These are phyloP conservation scores for Allobates femoralis DNA, from an alignment of 2,797 vertebrate genomes.

Conservation along the genomic window DNA sequence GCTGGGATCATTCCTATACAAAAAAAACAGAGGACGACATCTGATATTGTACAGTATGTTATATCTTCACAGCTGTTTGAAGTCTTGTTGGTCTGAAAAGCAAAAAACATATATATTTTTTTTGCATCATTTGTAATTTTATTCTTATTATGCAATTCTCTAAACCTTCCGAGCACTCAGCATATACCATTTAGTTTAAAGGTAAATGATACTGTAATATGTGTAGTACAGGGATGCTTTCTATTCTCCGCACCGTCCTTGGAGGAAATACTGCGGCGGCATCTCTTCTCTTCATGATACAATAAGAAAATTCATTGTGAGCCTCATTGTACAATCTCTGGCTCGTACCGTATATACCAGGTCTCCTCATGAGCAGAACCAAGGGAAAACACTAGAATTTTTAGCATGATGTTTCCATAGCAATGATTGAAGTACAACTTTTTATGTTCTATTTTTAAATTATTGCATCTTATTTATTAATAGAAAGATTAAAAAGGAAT, in stretches of 20 bases:
- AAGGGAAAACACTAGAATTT: constrained; percentile 47
- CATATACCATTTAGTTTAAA: background rate
- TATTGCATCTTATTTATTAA: constrained; percentile 57
- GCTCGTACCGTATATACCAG: constrained; percentile 21
- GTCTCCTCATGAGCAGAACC: constrained; percentile 16
- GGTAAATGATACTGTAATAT: background rate
- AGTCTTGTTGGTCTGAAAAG: background rate
- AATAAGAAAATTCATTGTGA: constrained; percentile 12
- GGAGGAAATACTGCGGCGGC: background rate
- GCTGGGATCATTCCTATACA: background rate
- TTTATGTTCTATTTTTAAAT: constrained; percentile 57
- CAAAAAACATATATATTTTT: background rate
- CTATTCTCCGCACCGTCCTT: background rate
- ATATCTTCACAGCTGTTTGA: background rate
- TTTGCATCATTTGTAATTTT: background rate
- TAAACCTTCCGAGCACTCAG: background rate
- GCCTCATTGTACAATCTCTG: constrained; percentile 28
- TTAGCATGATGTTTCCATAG: constrained; percentile 54
- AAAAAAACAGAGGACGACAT: background rate
- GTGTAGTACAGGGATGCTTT: background rate
- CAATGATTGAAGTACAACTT: constrained; percentile 44
- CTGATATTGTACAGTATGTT: background rate
- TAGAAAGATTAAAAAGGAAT: constrained; percentile 35
- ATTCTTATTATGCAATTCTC: background rate
- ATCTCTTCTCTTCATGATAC: background rate